Percentiles rank a stretch among this genome's conserved stretches.
Evolutionary conservation across 1,140 invertebrate species (phyloP).

Genomic region (Zaprionus davidi): DNA sequence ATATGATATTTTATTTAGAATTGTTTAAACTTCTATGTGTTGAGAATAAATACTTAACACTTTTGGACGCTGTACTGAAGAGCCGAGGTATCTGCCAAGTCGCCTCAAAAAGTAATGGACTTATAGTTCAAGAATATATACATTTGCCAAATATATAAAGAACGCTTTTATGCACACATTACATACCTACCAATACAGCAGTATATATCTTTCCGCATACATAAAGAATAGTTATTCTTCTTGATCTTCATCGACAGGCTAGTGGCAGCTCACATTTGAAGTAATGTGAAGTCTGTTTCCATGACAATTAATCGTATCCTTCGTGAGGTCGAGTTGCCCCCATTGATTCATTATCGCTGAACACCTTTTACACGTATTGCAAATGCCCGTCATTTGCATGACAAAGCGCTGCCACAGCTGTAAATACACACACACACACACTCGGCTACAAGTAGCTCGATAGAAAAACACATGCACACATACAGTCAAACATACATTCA

Average conservation of each 20-base stretch:
- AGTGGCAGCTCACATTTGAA: not conserved
- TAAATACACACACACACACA: conserved; percentile 21
- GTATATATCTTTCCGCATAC: no score
- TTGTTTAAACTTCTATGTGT: no score
- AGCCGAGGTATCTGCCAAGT: no score
- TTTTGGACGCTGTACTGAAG: no score
- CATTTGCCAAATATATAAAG: no score
- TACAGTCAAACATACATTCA: not conserved
- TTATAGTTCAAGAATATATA: no score
- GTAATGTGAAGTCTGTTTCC: not conserved
- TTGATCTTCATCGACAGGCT: not conserved
- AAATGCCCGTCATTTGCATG: conserved; percentile 31
- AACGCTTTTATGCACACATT: no score
- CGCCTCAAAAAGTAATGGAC: no score
- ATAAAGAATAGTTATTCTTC: not conserved
- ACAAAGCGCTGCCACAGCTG: conserved; percentile 42
- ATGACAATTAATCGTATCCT: not conserved
- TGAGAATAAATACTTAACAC: no score
- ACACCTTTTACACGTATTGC: conserved; percentile 33
- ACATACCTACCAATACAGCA: no score
- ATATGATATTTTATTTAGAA: not conserved
- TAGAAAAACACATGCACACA: not conserved
- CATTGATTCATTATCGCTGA: conserved; percentile 30
- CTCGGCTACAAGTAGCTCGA: not conserved
- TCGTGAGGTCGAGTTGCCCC: not conserved